These are phyloP conservation scores for Blera fallax DNA, from an alignment of 2,888 invertebrate genomes.

Conservation along the genomic window DNA sequence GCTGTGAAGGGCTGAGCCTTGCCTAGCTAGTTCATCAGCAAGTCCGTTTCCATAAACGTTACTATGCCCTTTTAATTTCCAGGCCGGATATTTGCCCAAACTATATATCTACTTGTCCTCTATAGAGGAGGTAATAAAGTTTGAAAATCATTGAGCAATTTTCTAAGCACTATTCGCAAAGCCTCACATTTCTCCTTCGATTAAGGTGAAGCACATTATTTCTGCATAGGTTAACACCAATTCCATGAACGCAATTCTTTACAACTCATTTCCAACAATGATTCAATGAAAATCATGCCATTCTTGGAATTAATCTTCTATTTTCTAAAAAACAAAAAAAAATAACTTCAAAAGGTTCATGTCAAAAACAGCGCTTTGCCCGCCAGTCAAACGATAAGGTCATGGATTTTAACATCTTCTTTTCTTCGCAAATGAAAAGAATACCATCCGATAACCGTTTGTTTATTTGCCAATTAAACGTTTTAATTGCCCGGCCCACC, in stretches of 20 bases:
- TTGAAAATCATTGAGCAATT: too few relatives aligned
- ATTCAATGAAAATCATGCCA: neutral
- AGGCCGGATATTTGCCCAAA: too few relatives aligned
- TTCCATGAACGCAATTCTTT: neutral
- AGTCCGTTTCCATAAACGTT: too few relatives aligned
- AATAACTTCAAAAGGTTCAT: neutral
- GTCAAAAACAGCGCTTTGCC: neutral
- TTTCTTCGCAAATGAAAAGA: slow-evolving; percentile 1
- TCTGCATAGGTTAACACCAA: neutral
- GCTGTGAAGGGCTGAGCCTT: too few relatives aligned
- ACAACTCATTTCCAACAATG: neutral
- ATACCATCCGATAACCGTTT: slow-evolving; percentile 1
- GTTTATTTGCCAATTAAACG: slow-evolving; percentile 48
- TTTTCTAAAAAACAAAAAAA: neutral
- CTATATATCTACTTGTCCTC: too few relatives aligned
- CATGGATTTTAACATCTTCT: slow-evolving; percentile 3
- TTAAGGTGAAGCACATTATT: neutral
- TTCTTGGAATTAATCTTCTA: neutral
- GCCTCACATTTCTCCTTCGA: neutral
- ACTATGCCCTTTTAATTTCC: too few relatives aligned
- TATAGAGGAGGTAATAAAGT: neutral
- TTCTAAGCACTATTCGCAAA: neutral
- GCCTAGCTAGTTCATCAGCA: too few relatives aligned
- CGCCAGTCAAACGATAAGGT: slow-evolving; percentile 18
- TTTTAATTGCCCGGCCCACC: slow-evolving; percentile 18